Evolutionary conservation across 2,113 vertebrate genomes (phyloP), one percentile per base, ranked within the genome.

Genomic region (Ondatra zibethicus): DNA sequence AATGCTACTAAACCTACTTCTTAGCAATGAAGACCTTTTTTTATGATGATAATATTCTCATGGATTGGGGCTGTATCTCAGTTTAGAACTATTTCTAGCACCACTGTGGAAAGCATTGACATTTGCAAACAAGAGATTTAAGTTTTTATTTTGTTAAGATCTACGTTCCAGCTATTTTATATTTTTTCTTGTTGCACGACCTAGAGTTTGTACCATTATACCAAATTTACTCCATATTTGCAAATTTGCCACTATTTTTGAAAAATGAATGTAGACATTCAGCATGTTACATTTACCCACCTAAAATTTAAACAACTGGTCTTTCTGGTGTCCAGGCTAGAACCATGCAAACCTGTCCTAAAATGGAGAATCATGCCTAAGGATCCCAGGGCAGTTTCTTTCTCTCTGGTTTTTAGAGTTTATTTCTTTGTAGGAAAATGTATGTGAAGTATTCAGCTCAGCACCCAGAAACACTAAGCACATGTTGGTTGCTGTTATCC

Each of bases 101-200:
- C 12, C 5, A 23, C n/a, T 61, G 25, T 2, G 0, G 23, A 82
- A 39, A 39, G 36, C n/a, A 65, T 85, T 88, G 70, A 23, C 70
- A 85, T 86, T 70, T 93, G 13, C 3, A 94, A 58, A 75, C 47
- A 68, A 68, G n/a, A 63, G 13, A 65, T 75, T 73, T 65, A 81
- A 50, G 2, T 84, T 91, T 58, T 95, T 72, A 92, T 78, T 78
- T 94, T 16, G 14, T 58, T 87, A 87, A 84, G 27, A 88, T 77
- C 21, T 94, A 11, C 17, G 21, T 42, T 10, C 9, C 23, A 91
- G 33, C 50, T 81, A 52, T 47, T 42, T 84, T 16, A 61, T 85
- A 16, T 23, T 61, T 68, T 89, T 39, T 61, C 17, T 82, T 27
- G 70, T 89, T 76, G 5, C 21, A 12, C 11, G 75, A 50, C n/a